phyloP scores from a whole-genome alignment of 2,797 vertebrate species.

The Myiotriccus ornatus region DNA sequence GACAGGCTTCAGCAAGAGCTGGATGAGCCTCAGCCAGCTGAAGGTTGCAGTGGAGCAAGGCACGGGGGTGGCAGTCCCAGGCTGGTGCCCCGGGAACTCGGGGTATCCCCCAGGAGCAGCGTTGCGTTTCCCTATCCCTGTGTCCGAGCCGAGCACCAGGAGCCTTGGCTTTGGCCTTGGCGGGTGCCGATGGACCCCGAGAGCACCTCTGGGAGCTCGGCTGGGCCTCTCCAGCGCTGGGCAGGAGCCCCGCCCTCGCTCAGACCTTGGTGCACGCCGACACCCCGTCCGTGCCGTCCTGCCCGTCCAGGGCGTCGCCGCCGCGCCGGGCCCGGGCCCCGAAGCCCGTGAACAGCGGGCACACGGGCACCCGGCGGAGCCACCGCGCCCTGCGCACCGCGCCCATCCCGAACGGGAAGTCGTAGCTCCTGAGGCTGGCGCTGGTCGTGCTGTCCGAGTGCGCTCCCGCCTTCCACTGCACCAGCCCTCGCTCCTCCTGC shows the following conservation, averaged over 20 bases:
- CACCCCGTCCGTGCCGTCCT: not conserved
- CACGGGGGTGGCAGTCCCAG: not conserved
- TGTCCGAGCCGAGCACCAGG: not conserved
- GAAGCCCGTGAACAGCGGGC: slow-evolving; percentile 88
- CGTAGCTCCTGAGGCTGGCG: slow-evolving; percentile 79
- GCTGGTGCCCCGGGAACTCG: not conserved
- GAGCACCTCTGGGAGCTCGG: not conserved
- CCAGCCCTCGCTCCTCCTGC: slow-evolving; percentile 85
- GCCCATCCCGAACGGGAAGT: slow-evolving; percentile 89
- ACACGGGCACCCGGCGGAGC: slow-evolving; percentile 84
- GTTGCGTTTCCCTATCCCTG: not conserved
- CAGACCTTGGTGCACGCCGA: slow-evolving; percentile 72
- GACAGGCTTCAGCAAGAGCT: fast-evolving
- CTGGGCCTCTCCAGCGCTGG: not conserved
- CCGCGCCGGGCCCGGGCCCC: not conserved
- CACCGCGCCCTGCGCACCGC: slow-evolving; percentile 73
- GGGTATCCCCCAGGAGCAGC: not conserved
- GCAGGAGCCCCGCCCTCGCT: not conserved
- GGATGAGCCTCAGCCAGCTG: fast-evolving
- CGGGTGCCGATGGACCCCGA: not conserved
- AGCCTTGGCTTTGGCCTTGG: not conserved
- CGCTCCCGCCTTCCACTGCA: slow-evolving; percentile 84
- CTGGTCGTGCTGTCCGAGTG: slow-evolving; percentile 67
- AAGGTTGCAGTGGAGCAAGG: not conserved
- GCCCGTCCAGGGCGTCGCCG: not conserved